Conservation (phyloP, 2,113 vertebrate genomes). For the Amblyopsis rosae region DNA sequence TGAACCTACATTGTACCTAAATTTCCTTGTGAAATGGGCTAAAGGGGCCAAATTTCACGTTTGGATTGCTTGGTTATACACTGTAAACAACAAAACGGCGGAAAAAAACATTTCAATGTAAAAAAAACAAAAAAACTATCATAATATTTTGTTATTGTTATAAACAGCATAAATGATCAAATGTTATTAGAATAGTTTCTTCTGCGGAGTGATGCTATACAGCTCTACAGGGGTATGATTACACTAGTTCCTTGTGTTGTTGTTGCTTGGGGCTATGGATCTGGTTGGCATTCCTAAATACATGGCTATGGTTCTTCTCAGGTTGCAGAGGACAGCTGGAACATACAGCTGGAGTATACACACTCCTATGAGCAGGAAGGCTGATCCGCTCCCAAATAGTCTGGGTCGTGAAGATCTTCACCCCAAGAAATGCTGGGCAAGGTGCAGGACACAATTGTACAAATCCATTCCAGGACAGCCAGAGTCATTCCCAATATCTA, state of each 20-base stretch:
- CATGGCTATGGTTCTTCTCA: constrained; percentile 77
- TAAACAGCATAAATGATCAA: neutral
- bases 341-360: constrained; percentile 85
- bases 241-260: constrained; percentile 89
- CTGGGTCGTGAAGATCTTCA: constrained; percentile 83
- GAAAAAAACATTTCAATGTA: neutral
- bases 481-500: constrained; percentile 86
- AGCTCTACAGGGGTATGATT: constrained; percentile 49
- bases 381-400: constrained; percentile 85
- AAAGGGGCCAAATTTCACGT: too few species aligned
- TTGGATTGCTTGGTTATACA: too few species aligned
- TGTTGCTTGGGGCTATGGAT: constrained; percentile 66
- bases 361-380: constrained; percentile 86
- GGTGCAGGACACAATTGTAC: constrained; percentile 79
- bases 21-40: too few species aligned
- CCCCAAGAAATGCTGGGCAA: constrained; percentile 87
- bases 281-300: constrained; percentile 77
- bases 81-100: too few species aligned
- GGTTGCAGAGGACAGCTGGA: constrained; percentile 82
- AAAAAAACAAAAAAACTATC: too few species aligned
- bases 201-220: neutral
- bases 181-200: neutral
- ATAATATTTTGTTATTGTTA: too few species aligned
- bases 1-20: too few species aligned
- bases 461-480: constrained; percentile 85